Evolutionary conservation across 2,888 invertebrate species (phyloP).

Genomic region (Craniophora ligustri): DNA sequence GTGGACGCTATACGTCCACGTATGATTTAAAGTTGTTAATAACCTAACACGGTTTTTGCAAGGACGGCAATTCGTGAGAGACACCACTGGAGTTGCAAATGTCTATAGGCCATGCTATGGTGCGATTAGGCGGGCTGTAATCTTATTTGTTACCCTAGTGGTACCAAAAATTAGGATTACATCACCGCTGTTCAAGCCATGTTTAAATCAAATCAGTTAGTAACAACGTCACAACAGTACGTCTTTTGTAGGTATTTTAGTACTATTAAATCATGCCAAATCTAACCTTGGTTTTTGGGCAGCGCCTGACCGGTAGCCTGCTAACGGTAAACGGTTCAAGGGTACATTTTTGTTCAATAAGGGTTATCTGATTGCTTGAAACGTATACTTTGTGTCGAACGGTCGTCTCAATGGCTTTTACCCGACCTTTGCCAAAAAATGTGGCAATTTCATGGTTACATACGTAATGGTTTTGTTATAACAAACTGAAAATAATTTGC

Average conservation of each 20-base stretch:
- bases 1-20: no score
- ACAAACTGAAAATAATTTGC: no score
- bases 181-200: no score
- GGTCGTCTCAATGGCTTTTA: slow-evolving; percentile 48
- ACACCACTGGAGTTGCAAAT: no score
- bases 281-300: slow-evolving; percentile 71
- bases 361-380: slow-evolving; percentile 75
- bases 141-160: no score
- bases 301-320: slow-evolving; percentile 55
- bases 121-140: no score
- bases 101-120: no score
- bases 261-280: slow-evolving; percentile 29
- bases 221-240: slow-evolving; percentile 4
- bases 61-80: no score
- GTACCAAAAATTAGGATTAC: no score
- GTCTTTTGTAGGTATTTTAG: not conserved
- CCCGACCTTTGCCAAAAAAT: not conserved
- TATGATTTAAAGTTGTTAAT: no score
- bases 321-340: slow-evolving; percentile 71
- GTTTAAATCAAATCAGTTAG: not conserved
- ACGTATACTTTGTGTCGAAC: slow-evolving; percentile 53
- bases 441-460: not conserved
- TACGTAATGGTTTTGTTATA: no score
- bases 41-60: no score
- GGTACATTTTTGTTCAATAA: slow-evolving; percentile 73